Evolutionary conservation across 2,113 vertebrate species (phyloP).

Genomic region (Callipepla squamata): DNA sequence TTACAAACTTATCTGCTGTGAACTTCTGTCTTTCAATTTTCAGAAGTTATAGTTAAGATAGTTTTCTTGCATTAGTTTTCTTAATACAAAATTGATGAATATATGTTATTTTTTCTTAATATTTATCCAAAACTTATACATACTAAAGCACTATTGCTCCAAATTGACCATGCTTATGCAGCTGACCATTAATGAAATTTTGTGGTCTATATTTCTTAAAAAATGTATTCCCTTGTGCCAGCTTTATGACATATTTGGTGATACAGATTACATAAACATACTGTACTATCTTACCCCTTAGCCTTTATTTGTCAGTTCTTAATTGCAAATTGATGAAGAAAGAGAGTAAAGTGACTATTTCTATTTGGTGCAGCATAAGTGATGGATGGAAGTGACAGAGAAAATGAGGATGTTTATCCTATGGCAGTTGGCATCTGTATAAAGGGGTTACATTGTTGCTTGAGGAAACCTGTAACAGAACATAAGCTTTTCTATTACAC

Average conservation of each 20-base stretch:
- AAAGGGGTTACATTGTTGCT: neutral
- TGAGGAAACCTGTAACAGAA: neutral
- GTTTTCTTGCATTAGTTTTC: neutral
- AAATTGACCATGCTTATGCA: neutral
- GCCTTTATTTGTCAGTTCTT: slow-evolving; percentile 6
- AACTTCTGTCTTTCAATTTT: neutral
- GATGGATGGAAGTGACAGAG: neutral
- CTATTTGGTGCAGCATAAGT: neutral
- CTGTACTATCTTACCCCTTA: neutral
- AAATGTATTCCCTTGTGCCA: neutral
- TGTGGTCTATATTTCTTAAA: neutral
- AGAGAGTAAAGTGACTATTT: neutral
- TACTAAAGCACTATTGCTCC: neutral
- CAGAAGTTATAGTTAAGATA: neutral
- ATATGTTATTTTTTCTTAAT: neutral
- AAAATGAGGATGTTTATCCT: neutral
- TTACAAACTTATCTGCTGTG: neutral
- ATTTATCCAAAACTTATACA: neutral
- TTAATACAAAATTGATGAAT: neutral
- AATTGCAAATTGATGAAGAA: slow-evolving; percentile 16
- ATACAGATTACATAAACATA: neutral
- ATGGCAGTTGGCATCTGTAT: slow-evolving; percentile 22
- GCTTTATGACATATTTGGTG: neutral
- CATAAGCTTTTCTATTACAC: slow-evolving; percentile 1
- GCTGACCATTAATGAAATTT: neutral